Conservation (phyloP, 53 echinoderm and acorn worm genomes). For the Echinarachnius parma region DNA sequence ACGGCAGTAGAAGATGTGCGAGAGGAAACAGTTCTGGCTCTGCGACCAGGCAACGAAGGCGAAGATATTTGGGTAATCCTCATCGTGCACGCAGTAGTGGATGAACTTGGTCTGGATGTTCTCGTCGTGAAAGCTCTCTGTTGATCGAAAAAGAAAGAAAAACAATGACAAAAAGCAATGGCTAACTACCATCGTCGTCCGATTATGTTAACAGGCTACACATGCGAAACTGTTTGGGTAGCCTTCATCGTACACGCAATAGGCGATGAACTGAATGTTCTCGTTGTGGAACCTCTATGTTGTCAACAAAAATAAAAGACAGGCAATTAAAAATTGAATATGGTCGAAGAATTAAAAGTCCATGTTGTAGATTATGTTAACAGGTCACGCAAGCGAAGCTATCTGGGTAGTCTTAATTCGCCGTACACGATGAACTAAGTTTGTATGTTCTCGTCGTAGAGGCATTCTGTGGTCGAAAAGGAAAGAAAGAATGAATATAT, state of each 20-base stretch:
- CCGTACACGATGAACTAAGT: constrained; percentile 34
- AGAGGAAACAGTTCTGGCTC: not conserved
- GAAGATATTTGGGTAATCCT: constrained; percentile 4
- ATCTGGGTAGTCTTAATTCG: not conserved
- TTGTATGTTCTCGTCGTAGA: constrained; percentile 10
- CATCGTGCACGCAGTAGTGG: constrained; percentile 37
- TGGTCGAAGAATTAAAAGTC: no score
- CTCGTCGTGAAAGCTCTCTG: constrained; percentile 9
- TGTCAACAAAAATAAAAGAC: not conserved
- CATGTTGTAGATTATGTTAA: no score
- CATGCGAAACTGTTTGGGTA: constrained; percentile 21
- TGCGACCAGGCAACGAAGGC: constrained; percentile 44
- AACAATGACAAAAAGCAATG: no score
- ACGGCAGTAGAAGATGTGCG: constrained; percentile 26
- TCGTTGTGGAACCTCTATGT: constrained; percentile 1
- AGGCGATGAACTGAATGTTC: constrained; percentile 20
- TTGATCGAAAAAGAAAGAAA: not conserved
- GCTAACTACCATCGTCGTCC: no score
- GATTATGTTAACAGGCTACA: constrained; percentile 38
- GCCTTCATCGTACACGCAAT: constrained; percentile 16
- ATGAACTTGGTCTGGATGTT: constrained; percentile 29
- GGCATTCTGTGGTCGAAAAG: not conserved
- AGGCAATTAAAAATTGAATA: no score
- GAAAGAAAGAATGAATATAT: not conserved
- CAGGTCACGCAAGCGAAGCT: constrained; percentile 40